Evolutionary conservation across 2,113 vertebrate genomes (phyloP).

Genomic region (Rhinolophus sinicus): DNA sequence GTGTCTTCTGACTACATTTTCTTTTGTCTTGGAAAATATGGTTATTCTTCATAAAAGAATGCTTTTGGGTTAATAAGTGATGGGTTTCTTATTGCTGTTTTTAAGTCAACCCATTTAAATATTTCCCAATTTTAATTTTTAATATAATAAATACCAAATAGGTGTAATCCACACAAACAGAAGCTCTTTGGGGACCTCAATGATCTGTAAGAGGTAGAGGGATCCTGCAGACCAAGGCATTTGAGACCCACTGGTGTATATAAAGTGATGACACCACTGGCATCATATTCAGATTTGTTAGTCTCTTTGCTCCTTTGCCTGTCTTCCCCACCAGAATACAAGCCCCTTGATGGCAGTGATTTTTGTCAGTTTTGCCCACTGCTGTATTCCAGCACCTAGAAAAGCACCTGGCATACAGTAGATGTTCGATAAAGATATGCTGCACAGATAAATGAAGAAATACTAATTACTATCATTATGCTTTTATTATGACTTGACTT

Average conservation of each 20-base stretch:
- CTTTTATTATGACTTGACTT: not conserved
- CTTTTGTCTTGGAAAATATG: not conserved
- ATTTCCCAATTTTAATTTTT: conserved; percentile 1
- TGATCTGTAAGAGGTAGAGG: not conserved
- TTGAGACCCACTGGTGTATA: not conserved
- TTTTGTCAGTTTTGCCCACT: not conserved
- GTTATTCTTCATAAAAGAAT: not conserved
- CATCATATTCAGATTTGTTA: not conserved
- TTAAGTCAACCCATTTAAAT: not conserved
- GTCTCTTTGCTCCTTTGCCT: not conserved
- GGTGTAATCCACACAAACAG: not conserved
- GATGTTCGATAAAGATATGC: not conserved
- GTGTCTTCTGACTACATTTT: not conserved
- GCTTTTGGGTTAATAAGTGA: not conserved
- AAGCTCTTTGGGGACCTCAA: not conserved
- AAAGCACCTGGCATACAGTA: not conserved
- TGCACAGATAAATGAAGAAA: not conserved
- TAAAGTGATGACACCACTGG: not conserved
- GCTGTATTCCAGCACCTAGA: not conserved
- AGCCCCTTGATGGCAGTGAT: rapidly evolving
- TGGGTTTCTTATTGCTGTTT: not conserved
- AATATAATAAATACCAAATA: not conserved
- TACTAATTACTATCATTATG: not conserved
- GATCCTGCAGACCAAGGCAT: not conserved
- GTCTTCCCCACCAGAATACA: not conserved